Evolutionary conservation across 2,113 vertebrate genomes (phyloP).

Genomic region (Alligator sinensis): DNA sequence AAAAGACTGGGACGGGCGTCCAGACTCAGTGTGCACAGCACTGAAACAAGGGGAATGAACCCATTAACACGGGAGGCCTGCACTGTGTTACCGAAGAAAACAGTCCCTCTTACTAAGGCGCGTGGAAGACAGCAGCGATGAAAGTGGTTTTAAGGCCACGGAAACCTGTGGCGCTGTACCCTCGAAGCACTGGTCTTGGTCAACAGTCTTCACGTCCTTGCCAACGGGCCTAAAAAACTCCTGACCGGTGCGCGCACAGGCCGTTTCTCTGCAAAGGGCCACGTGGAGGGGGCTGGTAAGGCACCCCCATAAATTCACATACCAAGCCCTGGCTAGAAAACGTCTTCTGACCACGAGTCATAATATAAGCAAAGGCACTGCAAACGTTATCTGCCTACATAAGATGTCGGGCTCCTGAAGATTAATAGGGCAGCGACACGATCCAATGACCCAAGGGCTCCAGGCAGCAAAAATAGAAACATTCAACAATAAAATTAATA

Average conservation of each 20-base stretch:
- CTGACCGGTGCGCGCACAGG: neutral
- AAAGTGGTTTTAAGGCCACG: neutral
- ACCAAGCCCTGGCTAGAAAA: conserved; percentile 9
- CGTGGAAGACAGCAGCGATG: neutral
- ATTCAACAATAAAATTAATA: neutral
- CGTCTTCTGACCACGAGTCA: conserved; percentile 32
- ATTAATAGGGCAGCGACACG: neutral
- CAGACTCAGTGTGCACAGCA: neutral
- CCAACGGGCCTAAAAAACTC: neutral
- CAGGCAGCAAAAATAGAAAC: neutral
- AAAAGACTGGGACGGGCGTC: neutral
- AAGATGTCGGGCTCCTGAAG: neutral
- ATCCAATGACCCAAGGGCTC: neutral
- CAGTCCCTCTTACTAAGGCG: too few relatives aligned
- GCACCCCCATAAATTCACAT: neutral
- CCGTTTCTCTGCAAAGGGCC: neutral
- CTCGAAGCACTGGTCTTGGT: neutral
- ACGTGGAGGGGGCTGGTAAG: neutral
- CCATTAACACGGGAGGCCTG: too few relatives aligned
- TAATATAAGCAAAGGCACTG: conserved; percentile 39
- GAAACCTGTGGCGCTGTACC: neutral
- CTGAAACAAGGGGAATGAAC: too few relatives aligned
- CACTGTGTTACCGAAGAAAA: too few relatives aligned
- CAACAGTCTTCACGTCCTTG: neutral
- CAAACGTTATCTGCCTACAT: neutral